Evolutionary conservation across 2,113 vertebrate genomes (phyloP), one percentile per base, ranked within the genome.

Genomic region (Coturnix japonica): DNA sequence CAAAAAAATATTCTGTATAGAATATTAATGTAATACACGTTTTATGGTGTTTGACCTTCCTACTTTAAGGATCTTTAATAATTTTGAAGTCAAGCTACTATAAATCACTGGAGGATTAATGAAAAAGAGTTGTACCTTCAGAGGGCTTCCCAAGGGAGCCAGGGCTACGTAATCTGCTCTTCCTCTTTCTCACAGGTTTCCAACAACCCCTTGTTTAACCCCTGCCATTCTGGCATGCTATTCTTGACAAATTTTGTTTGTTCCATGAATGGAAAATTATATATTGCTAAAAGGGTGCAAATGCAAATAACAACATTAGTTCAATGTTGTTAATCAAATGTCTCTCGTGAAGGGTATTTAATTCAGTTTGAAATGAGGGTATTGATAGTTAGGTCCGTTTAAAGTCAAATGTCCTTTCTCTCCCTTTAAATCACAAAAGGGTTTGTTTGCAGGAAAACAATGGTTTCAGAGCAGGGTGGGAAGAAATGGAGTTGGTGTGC

Each of bases 131-230:
- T 49, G 39, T 33, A 10, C 51, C 51, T n/a, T 73, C 31, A 10
- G 7, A 33, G 60, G 61, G 23, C 81, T 94, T 85, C 91, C 92
- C 87, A 46, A 20, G 91, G 87, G 63, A 81, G 6, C 33, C 26
- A 12, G 66, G 79, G 89, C 72, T 94, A 92, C 26, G 15, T 85
- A 95, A 96, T 95, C 91, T 91, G 87, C 26, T 90, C 86, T 95
- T 96, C 93, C 85, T 82, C 81, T 86, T 94, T 91, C 94, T 94
- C 87, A 70, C 66, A 93, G 72, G 72, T 89, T 88, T 93, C 56
- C 35, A 60, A 25, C 30, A 67, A 53, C 67, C 82, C 51, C 53
- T 81, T 80, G 11, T 89, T 96, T 96, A 96, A 95, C 96, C 81
- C 95, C 93, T 93, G 20, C 25, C 12, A 1, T 67, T 44, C 95